These are phyloP conservation scores for Trichoplusia ni DNA, from an alignment of 1,140 invertebrate species.

Conservation along the genomic window DNA sequence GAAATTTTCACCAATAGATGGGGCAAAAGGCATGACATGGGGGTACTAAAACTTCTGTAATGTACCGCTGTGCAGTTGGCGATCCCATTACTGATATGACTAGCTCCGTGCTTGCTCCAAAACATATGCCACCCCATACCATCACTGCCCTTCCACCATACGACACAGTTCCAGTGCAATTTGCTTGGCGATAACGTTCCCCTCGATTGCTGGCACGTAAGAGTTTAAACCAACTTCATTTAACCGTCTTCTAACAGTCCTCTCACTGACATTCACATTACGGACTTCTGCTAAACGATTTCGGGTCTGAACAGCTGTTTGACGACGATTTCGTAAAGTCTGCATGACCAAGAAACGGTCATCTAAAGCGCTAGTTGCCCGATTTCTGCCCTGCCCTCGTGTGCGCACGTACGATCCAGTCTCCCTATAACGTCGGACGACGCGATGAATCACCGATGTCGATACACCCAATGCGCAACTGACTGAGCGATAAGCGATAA, in stretches of 20 bases:
- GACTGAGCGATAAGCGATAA: no score
- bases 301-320: slow-evolving; percentile 18
- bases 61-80: neutral
- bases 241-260: neutral
- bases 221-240: neutral
- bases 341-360: slow-evolving; percentile 24
- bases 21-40: neutral
- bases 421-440: slow-evolving; percentile 14
- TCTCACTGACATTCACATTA: slow-evolving; percentile 9
- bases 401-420: neutral
- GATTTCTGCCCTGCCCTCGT: slow-evolving; percentile 15
- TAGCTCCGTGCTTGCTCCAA: neutral
- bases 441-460: no score
- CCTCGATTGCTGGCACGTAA: neutral
- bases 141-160: neutral
- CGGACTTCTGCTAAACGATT: slow-evolving; percentile 22
- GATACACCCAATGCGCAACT: no score
- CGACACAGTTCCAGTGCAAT: neutral
- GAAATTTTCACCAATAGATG: no score
- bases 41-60: neutral
- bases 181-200: neutral
- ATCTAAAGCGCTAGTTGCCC: slow-evolving; percentile 6
- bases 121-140: neutral
- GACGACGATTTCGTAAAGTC: slow-evolving; percentile 21
- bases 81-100: neutral